Conservation (phyloP, 2,113 vertebrate genomes). For the Parus major region DNA sequence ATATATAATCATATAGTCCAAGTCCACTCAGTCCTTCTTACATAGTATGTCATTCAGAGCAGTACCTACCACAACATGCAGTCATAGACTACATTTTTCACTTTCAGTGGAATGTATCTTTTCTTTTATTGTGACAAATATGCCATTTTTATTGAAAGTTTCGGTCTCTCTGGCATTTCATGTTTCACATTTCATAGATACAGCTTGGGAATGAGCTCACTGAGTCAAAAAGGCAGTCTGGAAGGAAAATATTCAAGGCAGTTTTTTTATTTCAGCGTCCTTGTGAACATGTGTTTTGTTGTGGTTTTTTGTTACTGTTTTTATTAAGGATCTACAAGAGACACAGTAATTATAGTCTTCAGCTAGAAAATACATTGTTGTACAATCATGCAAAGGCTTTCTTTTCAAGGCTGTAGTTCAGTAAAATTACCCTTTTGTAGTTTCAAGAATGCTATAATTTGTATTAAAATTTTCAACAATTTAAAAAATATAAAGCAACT, state of each 20-base stretch:
- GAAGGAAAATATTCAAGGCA: not conserved
- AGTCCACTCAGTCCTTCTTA: not conserved
- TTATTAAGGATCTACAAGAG: not conserved
- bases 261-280: not conserved
- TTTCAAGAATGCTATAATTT: not conserved
- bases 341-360: not conserved
- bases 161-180: not conserved
- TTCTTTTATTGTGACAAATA: not conserved
- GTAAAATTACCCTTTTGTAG: not conserved
- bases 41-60: fast-evolving
- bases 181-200: not conserved
- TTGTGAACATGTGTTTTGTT: not conserved
- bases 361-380: not conserved
- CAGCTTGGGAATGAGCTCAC: not conserved
- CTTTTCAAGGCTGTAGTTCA: not conserved
- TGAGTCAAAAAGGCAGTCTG: not conserved
- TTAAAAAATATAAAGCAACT: not conserved
- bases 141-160: not conserved
- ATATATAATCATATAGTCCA: not conserved
- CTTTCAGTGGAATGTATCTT: not conserved
- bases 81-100: not conserved
- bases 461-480: not conserved
- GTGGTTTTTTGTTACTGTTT: not conserved
- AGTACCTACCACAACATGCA: not conserved
- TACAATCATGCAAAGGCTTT: not conserved